Conservation (phyloP, 2,888 invertebrate genomes). For the Plagiodera versicolora region DNA sequence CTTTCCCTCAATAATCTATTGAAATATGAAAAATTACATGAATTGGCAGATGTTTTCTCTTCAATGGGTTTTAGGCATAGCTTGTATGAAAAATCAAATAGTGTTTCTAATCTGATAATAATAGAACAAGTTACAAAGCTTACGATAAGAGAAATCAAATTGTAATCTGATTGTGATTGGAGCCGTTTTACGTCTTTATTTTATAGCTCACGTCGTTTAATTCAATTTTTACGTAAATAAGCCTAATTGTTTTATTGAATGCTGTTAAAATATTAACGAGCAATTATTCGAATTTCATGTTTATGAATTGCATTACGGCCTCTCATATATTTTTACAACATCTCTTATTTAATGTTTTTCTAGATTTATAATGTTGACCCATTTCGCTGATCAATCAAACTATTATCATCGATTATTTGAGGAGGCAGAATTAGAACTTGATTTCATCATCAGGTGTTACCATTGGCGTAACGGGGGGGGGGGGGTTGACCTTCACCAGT, state of each 20-base stretch:
- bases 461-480: too few species aligned
- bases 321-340: constrained; percentile 2
- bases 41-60: too few species aligned
- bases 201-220: not conserved
- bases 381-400: not conserved
- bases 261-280: constrained; percentile 11
- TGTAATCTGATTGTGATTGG: not conserved
- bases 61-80: too few species aligned
- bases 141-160: too few species aligned
- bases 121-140: too few species aligned
- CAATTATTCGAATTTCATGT: not conserved
- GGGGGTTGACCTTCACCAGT: too few species aligned
- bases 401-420: not conserved
- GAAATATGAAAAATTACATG: too few species aligned
- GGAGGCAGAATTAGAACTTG: too few species aligned
- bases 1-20: too few species aligned
- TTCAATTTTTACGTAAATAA: constrained; percentile 1
- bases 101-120: too few species aligned
- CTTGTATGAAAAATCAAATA: too few species aligned
- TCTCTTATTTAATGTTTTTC: not conserved
- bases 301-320: constrained; percentile 4
- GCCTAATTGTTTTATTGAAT: constrained; percentile 2
- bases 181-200: not conserved
- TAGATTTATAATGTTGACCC: not conserved
- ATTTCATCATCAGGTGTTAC: too few species aligned